Evolutionary conservation across 2,113 vertebrate genomes (phyloP).

Genomic region (Phalacrocorax pelagicus): DNA sequence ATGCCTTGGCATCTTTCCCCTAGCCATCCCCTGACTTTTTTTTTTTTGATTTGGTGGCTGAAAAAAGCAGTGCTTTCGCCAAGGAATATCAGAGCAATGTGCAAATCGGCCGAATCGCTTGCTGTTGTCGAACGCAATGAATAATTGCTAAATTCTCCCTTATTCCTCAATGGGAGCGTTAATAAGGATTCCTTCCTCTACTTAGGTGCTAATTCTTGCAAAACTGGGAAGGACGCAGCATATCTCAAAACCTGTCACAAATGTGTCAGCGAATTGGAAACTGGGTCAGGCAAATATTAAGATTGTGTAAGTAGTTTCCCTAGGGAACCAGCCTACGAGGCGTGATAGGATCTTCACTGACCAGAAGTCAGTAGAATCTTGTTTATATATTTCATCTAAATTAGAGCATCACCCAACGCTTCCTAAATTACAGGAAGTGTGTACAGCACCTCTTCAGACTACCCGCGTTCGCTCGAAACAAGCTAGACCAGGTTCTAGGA

Average conservation of each 20-base stretch:
- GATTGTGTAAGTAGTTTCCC: constrained; percentile 39
- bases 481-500: background rate
- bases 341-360: constrained; percentile 20
- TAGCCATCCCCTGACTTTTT: background rate
- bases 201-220: background rate
- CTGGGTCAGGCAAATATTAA: constrained; percentile 53
- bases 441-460: background rate
- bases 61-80: background rate
- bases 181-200: background rate
- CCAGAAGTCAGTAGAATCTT: constrained; percentile 12
- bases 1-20: background rate
- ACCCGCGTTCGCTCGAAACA: background rate
- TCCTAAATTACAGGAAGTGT: constrained; percentile 18
- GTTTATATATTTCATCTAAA: background rate
- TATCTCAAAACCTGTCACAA: constrained; percentile 25
- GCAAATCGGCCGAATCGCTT: background rate
- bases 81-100: background rate
- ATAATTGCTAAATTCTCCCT: background rate
- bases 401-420: background rate
- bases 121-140: constrained; percentile 14
- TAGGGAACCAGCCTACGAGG: constrained; percentile 46
- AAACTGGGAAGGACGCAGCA: background rate
- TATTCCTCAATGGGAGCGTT: background rate
- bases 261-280: constrained; percentile 36
- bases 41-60: background rate